These are phyloP conservation scores for Numenius phaeopus DNA, from an alignment of 2,797 vertebrate species.

Conservation along the genomic window DNA sequence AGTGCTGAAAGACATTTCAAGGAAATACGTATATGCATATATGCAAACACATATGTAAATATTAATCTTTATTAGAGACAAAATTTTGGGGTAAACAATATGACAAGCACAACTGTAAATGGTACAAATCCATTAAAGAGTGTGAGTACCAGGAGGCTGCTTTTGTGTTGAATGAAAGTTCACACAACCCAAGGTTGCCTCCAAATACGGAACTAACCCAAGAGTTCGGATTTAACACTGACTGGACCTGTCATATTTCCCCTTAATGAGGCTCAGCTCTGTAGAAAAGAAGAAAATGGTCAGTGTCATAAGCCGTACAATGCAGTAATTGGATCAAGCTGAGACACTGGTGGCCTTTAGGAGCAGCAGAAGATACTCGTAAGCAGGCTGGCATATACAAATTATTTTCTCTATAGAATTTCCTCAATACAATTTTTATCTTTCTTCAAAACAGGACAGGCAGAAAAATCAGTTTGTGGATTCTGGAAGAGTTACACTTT, in stretches of 20 bases:
- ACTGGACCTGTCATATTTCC: conserved; percentile 69
- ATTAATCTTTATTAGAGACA: background rate
- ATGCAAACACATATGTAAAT: background rate
- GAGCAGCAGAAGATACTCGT: conserved; percentile 32
- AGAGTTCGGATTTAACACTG: conserved; percentile 46
- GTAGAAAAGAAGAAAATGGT: conserved; percentile 34
- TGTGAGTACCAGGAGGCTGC: background rate
- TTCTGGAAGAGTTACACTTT: background rate
- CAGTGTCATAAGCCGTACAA: conserved; percentile 45
- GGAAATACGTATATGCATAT: background rate
- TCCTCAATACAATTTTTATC: background rate
- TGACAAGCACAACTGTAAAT: background rate
- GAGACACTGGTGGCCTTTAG: conserved; percentile 39
- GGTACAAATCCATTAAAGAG: background rate
- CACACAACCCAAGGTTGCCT: conserved; percentile 23
- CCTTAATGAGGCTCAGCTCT: conserved; percentile 73
- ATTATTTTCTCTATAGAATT: conserved; percentile 38
- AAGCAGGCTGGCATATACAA: conserved; percentile 43
- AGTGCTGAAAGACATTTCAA: conserved; percentile 20
- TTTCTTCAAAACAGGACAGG: background rate
- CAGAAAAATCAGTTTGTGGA: background rate
- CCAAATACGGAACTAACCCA: conserved; percentile 57
- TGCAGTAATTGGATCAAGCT: conserved; percentile 73
- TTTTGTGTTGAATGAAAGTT: conserved; percentile 34
- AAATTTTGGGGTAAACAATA: background rate